Evolutionary conservation across 2,888 invertebrate species (phyloP).

Genomic region (Scaptomyza tumidula): DNA sequence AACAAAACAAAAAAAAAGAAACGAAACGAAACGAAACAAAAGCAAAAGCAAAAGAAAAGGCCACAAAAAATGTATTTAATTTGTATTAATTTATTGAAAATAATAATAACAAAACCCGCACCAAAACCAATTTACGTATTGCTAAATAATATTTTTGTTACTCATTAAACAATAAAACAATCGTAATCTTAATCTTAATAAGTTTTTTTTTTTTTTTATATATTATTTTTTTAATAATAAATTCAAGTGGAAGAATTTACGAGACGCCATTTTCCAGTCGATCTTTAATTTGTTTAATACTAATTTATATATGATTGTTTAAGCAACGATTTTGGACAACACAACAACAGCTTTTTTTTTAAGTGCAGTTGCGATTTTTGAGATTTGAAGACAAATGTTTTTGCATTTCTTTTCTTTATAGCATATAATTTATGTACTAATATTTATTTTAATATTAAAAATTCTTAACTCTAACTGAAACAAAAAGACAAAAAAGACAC

Average conservation of each 20-base stretch:
- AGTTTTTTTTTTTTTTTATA: constrained; percentile 5
- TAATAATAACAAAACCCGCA: constrained; percentile 46
- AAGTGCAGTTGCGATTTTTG: constrained; percentile 44
- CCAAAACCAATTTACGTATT: constrained; percentile 68
- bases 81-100: constrained; percentile 74
- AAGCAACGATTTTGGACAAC: constrained; percentile 6
- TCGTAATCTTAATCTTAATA: constrained; percentile 10
- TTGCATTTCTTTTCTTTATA: constrained; percentile 66
- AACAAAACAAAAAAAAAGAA: not conserved
- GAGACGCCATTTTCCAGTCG: constrained; percentile 29
- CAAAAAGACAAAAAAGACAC: constrained; percentile 44
- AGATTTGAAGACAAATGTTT: constrained; percentile 49
- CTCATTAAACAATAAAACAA: constrained; percentile 31
- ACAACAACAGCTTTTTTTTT: constrained; percentile 19
- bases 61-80: constrained; percentile 70
- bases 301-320: constrained; percentile 22
- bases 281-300: constrained; percentile 6
- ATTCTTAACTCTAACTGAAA: constrained; percentile 47
- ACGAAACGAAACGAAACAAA: not conserved
- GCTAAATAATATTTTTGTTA: constrained; percentile 46
- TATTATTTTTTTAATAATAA: too few species aligned
- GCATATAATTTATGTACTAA: constrained; percentile 63
- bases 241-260: constrained; percentile 18
- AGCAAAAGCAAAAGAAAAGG: not conserved
- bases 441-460: constrained; percentile 69